A percentile compares a stretch with the other conserved stretches of the same genome.
Evolutionary conservation across 2,888 invertebrate species (phyloP).

Genomic region (Sarcophaga subvicina): DNA sequence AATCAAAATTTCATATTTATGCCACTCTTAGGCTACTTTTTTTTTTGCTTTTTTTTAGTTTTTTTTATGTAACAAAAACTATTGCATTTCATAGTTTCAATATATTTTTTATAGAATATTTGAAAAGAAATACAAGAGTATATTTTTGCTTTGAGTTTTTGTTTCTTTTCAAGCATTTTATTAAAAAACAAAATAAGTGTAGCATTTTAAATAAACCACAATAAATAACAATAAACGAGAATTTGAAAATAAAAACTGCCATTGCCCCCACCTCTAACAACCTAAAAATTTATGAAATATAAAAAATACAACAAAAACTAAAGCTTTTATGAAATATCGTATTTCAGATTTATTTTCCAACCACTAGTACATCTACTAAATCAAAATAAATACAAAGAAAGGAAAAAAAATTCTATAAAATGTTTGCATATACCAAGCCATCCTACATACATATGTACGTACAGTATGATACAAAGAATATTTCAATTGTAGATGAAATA

Average conservation of each 20-base stretch:
- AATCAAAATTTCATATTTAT: neutral
- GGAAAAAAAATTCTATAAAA: constrained; percentile 21
- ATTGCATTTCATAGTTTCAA: constrained; percentile 27
- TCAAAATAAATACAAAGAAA: constrained; percentile 54
- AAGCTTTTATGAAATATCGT: constrained; percentile 53
- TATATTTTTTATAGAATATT: constrained; percentile 3
- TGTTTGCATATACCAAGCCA: constrained; percentile 7
- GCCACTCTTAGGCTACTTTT: neutral
- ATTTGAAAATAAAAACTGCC: neutral
- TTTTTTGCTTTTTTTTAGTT: too few species aligned
- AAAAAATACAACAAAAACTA: constrained; percentile 23
- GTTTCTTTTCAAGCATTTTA: constrained; percentile 25
- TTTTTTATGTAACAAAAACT: neutral
- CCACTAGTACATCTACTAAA: constrained; percentile 38
- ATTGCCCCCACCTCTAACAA: constrained; percentile 12
- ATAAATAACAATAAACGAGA: constrained; percentile 63
- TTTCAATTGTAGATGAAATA: constrained; percentile 38
- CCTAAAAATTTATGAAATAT: neutral
- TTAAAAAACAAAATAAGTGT: constrained; percentile 35
- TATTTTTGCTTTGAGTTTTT: neutral
- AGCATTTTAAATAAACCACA: constrained; percentile 65
- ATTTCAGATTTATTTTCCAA: constrained; percentile 45
- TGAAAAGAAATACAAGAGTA: neutral
- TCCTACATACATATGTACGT: constrained; percentile 11
- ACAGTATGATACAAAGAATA: constrained; percentile 31